These are phyloP conservation scores for Lathamus discolor DNA, from an alignment of 2,113 vertebrate genomes.

Conservation along the genomic window DNA sequence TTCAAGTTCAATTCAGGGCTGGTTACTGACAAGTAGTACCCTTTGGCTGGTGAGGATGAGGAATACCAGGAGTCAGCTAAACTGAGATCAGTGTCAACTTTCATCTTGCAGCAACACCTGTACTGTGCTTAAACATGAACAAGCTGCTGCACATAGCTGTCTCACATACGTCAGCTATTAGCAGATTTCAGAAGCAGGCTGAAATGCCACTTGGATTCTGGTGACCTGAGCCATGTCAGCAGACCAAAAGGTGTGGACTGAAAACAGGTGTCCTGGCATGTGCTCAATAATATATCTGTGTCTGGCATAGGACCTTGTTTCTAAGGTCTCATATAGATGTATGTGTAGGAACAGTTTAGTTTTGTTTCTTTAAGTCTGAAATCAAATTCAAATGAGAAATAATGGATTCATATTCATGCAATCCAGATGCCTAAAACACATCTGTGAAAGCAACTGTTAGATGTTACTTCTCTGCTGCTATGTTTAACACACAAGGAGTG, in stretches of 20 bases:
- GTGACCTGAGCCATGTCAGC: background rate
- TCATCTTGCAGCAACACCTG: background rate
- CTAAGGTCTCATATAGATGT: background rate
- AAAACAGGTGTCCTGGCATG: background rate
- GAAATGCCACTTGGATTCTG: background rate
- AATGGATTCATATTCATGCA: background rate
- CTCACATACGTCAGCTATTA: background rate
- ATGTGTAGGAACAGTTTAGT: background rate
- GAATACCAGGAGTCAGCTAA: background rate
- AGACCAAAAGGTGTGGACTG: background rate
- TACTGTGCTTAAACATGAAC: background rate
- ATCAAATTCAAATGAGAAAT: background rate
- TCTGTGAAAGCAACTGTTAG: background rate
- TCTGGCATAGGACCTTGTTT: accelerated
- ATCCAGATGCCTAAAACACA: background rate
- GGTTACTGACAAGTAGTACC: background rate
- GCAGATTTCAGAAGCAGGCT: background rate
- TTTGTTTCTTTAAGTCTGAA: background rate
- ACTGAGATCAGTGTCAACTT: background rate
- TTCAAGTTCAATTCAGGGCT: background rate
- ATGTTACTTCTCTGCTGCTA: background rate
- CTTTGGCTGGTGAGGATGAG: background rate
- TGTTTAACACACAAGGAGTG: background rate
- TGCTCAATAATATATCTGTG: background rate
- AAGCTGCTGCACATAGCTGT: background rate